These are phyloP conservation scores for Brachionichthys hirsutus DNA, from an alignment of 2,113 vertebrate genomes.

Conservation along the genomic window DNA sequence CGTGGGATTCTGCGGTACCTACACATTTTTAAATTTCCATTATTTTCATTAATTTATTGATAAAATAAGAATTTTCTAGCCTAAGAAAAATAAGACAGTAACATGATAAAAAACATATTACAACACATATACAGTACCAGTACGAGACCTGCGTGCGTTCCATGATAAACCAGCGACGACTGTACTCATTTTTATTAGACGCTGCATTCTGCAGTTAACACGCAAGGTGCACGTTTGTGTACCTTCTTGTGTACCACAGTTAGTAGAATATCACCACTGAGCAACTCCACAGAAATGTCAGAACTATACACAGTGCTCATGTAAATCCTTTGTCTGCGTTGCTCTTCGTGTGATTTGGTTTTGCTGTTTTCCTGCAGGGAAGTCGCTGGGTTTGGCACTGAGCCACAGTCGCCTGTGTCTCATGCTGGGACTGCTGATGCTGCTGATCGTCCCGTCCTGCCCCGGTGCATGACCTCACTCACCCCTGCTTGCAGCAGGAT, in stretches of 20 bases:
- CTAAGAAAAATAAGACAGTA: no score
- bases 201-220: no score
- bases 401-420: slow-evolving; percentile 56
- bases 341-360: slow-evolving; percentile 14
- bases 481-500: slow-evolving; percentile 36
- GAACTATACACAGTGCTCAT: background rate
- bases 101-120: no score
- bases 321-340: slow-evolving; percentile 15
- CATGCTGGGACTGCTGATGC: slow-evolving; percentile 67
- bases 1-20: no score
- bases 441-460: slow-evolving; percentile 42
- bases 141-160: no score
- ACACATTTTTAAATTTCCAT: no score
- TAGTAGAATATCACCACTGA: background rate
- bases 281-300: background rate
- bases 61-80: no score
- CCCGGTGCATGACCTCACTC: slow-evolving; percentile 45
- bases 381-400: slow-evolving; percentile 56
- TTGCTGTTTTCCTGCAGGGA: slow-evolving; percentile 58
- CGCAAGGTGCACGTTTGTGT: background rate
- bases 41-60: no score
- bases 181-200: no score
- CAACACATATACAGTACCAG: no score
- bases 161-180: no score
- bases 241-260: background rate